Evolutionary conservation across 2,113 vertebrate genomes (phyloP).

Genomic region (Gymnorhina tibicen): DNA sequence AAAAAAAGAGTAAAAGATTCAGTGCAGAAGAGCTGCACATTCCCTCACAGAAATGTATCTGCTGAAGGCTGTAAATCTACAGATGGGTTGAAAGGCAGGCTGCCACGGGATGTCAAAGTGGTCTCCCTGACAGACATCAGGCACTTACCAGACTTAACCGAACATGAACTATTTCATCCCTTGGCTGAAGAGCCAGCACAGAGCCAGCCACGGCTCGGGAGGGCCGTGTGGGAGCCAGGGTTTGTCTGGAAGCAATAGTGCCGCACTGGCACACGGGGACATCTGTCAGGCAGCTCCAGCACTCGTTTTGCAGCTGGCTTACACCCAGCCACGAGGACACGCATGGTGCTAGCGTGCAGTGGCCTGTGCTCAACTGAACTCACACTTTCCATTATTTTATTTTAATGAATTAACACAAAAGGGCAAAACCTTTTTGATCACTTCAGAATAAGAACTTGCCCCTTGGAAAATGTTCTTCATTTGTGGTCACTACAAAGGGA

Average conservation of each 20-base stretch:
- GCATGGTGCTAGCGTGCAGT: fast-evolving
- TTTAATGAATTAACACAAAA: background rate
- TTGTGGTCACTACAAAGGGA: background rate
- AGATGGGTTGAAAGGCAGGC: background rate
- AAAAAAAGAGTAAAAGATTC: background rate
- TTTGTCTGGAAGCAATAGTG: background rate
- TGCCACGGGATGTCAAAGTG: background rate
- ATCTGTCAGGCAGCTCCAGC: background rate
- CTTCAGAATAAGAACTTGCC: background rate
- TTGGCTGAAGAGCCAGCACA: background rate
- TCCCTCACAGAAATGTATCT: background rate
- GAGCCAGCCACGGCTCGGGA: background rate
- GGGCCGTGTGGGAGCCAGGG: background rate
- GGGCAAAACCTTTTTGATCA: background rate
- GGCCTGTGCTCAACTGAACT: background rate
- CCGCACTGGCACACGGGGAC: background rate
- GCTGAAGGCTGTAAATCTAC: background rate
- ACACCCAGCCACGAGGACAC: fast-evolving
- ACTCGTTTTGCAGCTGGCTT: background rate
- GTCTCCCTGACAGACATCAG: background rate
- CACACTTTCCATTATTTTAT: fast-evolving
- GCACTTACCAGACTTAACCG: background rate
- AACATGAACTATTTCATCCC: background rate
- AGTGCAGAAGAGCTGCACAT: background rate
- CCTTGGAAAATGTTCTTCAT: background rate